A percentile compares a stretch with the other conserved stretches of the same genome.
These are phyloP conservation scores for Alloplasta piceator DNA, from an alignment of 2,888 invertebrate species.

Conservation along the genomic window DNA sequence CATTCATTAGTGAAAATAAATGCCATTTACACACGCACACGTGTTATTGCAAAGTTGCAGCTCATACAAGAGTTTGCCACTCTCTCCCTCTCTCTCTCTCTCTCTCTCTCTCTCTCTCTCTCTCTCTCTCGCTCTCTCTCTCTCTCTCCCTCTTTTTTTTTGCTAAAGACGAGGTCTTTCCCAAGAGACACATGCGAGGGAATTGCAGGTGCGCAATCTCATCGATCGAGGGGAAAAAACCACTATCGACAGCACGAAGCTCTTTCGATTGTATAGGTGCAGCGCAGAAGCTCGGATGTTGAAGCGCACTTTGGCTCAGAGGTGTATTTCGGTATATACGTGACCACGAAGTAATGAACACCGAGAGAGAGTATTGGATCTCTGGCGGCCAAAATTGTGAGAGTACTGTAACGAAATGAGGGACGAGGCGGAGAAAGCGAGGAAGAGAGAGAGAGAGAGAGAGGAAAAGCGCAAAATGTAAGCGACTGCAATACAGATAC, in stretches of 20 bases:
- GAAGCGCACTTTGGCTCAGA: not conserved
- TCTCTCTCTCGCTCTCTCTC: no score
- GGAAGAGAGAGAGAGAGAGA: slow-evolving; percentile 14
- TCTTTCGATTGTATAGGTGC: slow-evolving; percentile 9
- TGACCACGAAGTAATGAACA: slow-evolving; percentile 61
- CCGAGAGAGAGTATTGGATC: slow-evolving; percentile 44
- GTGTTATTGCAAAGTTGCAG: no score
- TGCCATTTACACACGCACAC: no score
- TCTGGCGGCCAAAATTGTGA: slow-evolving; percentile 11
- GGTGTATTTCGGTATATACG: slow-evolving; percentile 49
- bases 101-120: no score
- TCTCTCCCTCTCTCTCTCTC: no score
- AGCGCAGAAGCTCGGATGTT: slow-evolving; percentile 3
- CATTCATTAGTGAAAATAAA: no score
- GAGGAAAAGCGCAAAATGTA: slow-evolving; percentile 33
- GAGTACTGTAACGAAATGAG: slow-evolving; percentile 29
- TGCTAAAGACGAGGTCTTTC: not conserved
- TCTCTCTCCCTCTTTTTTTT: not conserved
- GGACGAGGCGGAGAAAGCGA: slow-evolving; percentile 6
- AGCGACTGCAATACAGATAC: slow-evolving; percentile 28
- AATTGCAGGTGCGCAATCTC: slow-evolving; percentile 29
- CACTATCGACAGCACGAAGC: not conserved
- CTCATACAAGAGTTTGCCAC: no score
- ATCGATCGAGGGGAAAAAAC: slow-evolving; percentile 20
- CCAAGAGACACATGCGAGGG: not conserved